These are phyloP conservation scores for Microtus montanus DNA, from an alignment of 2,113 vertebrate species.

Conservation along the genomic window DNA sequence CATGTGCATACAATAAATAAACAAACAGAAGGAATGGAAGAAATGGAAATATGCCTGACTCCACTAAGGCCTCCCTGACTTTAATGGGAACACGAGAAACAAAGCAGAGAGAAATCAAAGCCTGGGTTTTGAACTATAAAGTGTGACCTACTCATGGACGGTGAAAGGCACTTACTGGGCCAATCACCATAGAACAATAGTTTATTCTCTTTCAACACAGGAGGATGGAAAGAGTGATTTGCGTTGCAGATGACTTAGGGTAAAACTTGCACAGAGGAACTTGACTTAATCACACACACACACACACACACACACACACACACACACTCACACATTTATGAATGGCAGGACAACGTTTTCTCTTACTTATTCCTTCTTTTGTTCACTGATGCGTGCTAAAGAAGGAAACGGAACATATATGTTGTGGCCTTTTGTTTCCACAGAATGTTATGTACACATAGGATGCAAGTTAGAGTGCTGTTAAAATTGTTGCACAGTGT, in stretches of 20 bases:
- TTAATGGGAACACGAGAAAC: background rate
- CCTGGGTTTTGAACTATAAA: background rate
- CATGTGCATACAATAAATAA: background rate
- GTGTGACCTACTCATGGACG: background rate
- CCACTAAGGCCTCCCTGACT: background rate
- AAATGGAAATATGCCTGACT: background rate
- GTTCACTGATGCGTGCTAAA: background rate
- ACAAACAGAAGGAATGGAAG: background rate
- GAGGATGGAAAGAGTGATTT: background rate
- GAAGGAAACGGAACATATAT: background rate
- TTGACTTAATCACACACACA: background rate
- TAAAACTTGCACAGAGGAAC: background rate
- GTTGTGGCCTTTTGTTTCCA: background rate
- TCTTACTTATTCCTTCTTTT: background rate
- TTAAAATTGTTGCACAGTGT: background rate
- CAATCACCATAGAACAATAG: background rate
- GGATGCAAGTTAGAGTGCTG: background rate
- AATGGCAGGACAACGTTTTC: background rate
- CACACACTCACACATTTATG: background rate
- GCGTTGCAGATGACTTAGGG: background rate
- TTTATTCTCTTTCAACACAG: conserved; percentile 4
- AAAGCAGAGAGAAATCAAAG: background rate
- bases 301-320: background rate
- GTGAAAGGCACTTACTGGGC: background rate
- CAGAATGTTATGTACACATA: background rate